A percentile compares a stretch with the other conserved stretches of the same genome.
Conservation (phyloP, 2,113 vertebrate genomes). For the Malurus alboscapulatus region DNA sequence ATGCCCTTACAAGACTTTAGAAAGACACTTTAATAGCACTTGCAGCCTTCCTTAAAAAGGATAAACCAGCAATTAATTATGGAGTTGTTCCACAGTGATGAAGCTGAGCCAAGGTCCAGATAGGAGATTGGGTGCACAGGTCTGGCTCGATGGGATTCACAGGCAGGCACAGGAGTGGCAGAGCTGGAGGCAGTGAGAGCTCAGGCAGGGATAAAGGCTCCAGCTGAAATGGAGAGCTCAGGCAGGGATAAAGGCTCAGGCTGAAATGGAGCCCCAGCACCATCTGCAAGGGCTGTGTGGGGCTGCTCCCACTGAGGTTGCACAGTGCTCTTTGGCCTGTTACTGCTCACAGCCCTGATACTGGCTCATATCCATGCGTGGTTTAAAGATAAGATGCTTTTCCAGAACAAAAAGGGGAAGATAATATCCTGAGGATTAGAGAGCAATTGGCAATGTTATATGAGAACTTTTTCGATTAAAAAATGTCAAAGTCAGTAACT, state of each 20-base stretch:
- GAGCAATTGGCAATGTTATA: not conserved
- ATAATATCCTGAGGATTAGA: not conserved
- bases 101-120: not conserved
- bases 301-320: not conserved
- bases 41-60: not conserved
- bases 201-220: too few relatives aligned
- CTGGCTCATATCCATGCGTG: fast-evolving
- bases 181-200: not conserved
- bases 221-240: not conserved
- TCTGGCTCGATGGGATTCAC: not conserved
- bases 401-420: not conserved
- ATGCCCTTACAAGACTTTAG: not conserved
- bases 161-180: not conserved
- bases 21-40: not conserved
- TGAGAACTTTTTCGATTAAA: not conserved
- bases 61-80: not conserved
- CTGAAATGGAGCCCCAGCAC: not conserved
- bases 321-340: too few relatives aligned
- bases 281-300: not conserved
- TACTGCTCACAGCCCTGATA: not conserved
- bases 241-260: not conserved
- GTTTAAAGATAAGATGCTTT: not conserved
- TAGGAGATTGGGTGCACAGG: fast-evolving
- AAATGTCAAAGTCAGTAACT: not conserved
- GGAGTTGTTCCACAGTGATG: not conserved